A percentile compares a stretch with the other conserved stretches of the same genome.
Conservation (phyloP, 2,888 invertebrate species). For the Eupithecia abbreviata region DNA sequence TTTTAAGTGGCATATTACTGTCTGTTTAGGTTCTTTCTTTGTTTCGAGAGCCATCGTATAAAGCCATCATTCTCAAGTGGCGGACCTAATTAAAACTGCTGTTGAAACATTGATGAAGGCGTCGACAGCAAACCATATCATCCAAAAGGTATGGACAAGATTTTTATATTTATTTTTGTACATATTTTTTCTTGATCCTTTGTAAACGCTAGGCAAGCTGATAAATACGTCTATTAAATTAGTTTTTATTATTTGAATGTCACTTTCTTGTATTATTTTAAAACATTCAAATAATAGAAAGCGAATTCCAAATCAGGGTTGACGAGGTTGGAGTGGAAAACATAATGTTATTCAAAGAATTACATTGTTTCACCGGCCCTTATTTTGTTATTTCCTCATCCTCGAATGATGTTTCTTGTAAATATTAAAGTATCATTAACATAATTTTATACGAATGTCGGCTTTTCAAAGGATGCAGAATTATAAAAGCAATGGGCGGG, state of each 20-base stretch:
- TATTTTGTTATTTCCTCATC: conserved; percentile 14
- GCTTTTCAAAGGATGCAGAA: conserved; percentile 47
- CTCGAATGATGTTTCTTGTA: conserved; percentile 23
- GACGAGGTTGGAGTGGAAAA: conserved; percentile 4
- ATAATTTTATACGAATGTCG: conserved; percentile 33
- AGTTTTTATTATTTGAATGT: too few relatives aligned
- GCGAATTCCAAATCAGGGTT: neutral
- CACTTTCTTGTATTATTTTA: neutral
- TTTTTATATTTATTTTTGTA: neutral
- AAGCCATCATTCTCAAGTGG: conserved; percentile 24
- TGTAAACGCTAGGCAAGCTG: neutral
- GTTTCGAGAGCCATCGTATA: conserved; percentile 14
- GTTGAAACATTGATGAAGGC: conserved; percentile 17
- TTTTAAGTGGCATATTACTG: neutral
- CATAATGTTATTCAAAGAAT: conserved; percentile 7
- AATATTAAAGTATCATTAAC: conserved; percentile 32
- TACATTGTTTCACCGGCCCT: conserved; percentile 9
- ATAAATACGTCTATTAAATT: neutral
- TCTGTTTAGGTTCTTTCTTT: neutral
- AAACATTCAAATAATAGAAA: conserved; percentile 1
- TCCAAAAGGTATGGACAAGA: conserved; percentile 1
- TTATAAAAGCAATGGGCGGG: conserved; percentile 60
- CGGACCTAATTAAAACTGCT: conserved; percentile 15
- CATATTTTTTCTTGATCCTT: neutral
- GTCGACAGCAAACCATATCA: conserved; percentile 11